Evolutionary conservation across 2,113 vertebrate genomes (phyloP).

Genomic region (Piliocolobus tephrosceles): DNA sequence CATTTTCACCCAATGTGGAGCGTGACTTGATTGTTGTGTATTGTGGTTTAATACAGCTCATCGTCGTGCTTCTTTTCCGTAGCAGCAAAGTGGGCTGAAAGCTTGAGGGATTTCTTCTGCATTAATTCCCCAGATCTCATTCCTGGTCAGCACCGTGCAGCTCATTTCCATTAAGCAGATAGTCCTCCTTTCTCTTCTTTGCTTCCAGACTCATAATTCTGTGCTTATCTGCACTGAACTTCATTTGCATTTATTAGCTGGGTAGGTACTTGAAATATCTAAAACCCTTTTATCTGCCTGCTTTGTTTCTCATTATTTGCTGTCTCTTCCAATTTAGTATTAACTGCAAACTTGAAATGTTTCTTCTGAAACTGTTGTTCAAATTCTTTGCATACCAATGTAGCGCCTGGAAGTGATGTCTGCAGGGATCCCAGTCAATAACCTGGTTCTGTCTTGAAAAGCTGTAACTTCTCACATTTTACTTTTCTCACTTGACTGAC

Average conservation of each 20-base stretch:
- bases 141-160: conserved; percentile 81
- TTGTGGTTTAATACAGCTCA: conserved; percentile 77
- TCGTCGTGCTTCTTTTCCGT: conserved; percentile 79
- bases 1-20: conserved; percentile 62
- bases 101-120: conserved; percentile 84
- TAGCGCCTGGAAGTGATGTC: background rate
- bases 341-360: conserved; percentile 79
- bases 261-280: conserved; percentile 84
- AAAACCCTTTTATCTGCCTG: conserved; percentile 82
- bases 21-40: conserved; percentile 46
- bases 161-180: conserved; percentile 85
- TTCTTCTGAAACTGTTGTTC: conserved; percentile 79
- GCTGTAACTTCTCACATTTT: conserved; percentile 23
- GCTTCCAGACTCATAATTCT: conserved; percentile 85
- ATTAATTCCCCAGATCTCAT: conserved; percentile 85
- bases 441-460: conserved; percentile 41
- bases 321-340: conserved; percentile 82
- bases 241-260: conserved; percentile 89
- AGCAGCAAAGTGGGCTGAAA: conserved; percentile 79
- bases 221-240: conserved; percentile 84
- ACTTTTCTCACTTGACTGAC: background rate
- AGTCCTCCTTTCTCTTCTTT: conserved; percentile 83
- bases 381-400: conserved; percentile 72
- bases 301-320: conserved; percentile 84
- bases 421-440: background rate